Base-by-base conservation (phyloP, 2,888 invertebrate genomes). In the Prenolepis imparis region DNA sequence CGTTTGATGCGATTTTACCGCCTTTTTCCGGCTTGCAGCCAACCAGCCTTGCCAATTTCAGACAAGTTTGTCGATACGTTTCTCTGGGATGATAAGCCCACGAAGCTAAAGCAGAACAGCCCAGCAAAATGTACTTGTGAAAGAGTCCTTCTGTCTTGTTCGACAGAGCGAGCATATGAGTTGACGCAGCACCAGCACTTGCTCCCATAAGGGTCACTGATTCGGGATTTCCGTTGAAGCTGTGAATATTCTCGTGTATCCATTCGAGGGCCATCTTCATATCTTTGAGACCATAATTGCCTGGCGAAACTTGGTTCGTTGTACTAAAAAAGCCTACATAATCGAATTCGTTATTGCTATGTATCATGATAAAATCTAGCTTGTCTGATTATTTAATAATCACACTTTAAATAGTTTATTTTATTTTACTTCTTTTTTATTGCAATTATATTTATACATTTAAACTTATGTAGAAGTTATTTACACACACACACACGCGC, bases 281-380 rank as follows among this genome's bases (percentile, higher is more conserved):
- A 78, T 94, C 94, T 84, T 94, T 94, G 39, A 94, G 39, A 0
- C 91, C 94, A 28, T 92, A 92, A 87, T 94, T 94, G 8, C 94
- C 94, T 0, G 94, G 92, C 1, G 93, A 87, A 24, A 82, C 84
- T 52, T 86, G 75, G 81, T 90, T 93, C 3, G 90, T 92, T 4
- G 92, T 93, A 78, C 93, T 93, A 72, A 94, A 91, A 83, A 93
- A 94, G 28, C 94, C 94, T 94, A 72, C 32, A 18, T 52, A 32
- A 84, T 81, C 4, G 18, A 66, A 39, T n/a, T 48, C 32, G 11
- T 66, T 59, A 21, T 41, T 21, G 3, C 21, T 59, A 3, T 32
- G 8, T 8, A 64, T 48, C 18, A 21, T 39, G 15, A 57, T 32
- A 24, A 39, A 8, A 52, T 21, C 28, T 15, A 15, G 44, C 1